Evolutionary conservation across 2,888 invertebrate species (phyloP).

Genomic region (Heliconius sara): DNA sequence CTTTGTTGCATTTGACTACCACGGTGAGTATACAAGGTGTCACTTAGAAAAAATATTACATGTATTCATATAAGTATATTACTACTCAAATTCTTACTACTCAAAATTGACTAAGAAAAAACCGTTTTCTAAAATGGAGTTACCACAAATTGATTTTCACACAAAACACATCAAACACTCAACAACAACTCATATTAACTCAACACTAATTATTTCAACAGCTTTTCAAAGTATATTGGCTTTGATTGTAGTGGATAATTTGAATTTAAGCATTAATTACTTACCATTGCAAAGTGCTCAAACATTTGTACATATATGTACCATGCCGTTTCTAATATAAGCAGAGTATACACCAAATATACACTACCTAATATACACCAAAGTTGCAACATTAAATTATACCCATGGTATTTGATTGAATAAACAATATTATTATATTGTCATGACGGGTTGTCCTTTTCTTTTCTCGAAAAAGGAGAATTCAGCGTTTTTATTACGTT

Average conservation of each 20-base stretch:
- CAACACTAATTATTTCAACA: constrained; percentile 5
- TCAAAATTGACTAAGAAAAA: background rate
- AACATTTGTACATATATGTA: background rate
- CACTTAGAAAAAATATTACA: too few species aligned
- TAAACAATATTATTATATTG: background rate
- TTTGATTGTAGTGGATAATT: constrained; percentile 7
- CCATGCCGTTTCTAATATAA: background rate
- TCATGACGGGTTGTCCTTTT: too few species aligned
- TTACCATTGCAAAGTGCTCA: background rate
- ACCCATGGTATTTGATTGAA: background rate
- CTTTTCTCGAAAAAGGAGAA: too few species aligned
- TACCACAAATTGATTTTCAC: constrained; percentile 5
- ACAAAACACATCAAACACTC: background rate
- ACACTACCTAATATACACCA: background rate
- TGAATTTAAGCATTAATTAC: constrained; percentile 3
- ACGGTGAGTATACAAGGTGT: too few species aligned
- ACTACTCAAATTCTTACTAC: too few species aligned
- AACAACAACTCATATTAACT: too few species aligned
- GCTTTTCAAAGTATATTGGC: background rate
- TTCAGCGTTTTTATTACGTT: too few species aligned
- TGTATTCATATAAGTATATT: too few species aligned
- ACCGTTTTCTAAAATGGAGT: background rate
- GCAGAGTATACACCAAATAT: background rate
- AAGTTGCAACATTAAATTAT: background rate
- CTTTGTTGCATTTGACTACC: too few species aligned